phyloP scores from a whole-genome alignment of 1,140 invertebrate genomes.

The Chironomus tepperi region DNA sequence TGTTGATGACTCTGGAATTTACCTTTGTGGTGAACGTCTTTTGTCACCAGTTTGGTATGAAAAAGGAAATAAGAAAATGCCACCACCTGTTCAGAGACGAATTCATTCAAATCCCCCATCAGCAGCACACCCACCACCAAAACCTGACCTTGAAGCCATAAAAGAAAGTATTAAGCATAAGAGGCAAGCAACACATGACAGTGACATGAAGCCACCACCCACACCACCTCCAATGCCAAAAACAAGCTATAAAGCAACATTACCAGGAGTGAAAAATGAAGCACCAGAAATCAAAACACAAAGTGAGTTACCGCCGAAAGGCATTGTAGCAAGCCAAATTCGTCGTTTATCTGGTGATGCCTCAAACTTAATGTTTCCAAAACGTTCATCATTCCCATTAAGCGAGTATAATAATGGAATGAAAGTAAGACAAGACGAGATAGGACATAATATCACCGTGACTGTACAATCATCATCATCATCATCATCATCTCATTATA shows the following conservation, averaged over 20 bases:
- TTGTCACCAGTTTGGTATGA: conserved; percentile 1
- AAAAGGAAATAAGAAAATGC: conserved; percentile 1
- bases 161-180: conserved; percentile 14
- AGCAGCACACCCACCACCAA: background rate
- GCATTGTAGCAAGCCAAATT: conserved; percentile 40
- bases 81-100: background rate
- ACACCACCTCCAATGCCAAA: conserved; percentile 10
- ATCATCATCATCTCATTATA: background rate
- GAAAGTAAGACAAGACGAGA: background rate
- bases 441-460: background rate
- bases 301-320: conserved; percentile 38
- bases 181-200: background rate
- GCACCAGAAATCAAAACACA: conserved; percentile 24
- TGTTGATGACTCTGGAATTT: conserved; percentile 16
- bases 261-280: conserved; percentile 9
- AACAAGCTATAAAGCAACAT: conserved; percentile 24
- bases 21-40: background rate
- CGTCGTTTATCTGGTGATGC: conserved; percentile 33
- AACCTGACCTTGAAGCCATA: background rate
- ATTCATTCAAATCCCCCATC: background rate
- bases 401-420: background rate
- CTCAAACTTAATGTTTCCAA: conserved; percentile 14
- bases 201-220: background rate
- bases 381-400: background rate
- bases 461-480: background rate